phyloP scores from a whole-genome alignment of 2,888 invertebrate species.

The Suillia variegata region DNA sequence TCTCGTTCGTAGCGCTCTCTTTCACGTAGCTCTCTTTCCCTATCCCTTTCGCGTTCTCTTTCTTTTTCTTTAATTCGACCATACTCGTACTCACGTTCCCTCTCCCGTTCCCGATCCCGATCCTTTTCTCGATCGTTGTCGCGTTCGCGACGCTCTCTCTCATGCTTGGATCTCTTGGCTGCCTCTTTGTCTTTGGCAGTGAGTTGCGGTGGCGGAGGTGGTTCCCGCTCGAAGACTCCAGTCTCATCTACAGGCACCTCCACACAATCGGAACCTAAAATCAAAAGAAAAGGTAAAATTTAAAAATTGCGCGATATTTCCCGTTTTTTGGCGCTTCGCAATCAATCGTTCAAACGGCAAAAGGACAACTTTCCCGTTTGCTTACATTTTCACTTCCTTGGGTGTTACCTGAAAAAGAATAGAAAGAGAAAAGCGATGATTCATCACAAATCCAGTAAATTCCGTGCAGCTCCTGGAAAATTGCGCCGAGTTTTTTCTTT shows the following conservation, averaged over 20 bases:
- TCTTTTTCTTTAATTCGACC: slow-evolving; percentile 29
- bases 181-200: slow-evolving; percentile 23
- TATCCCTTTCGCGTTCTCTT: slow-evolving; percentile 28
- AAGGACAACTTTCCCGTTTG: slow-evolving; percentile 8
- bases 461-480: slow-evolving; percentile 43
- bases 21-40: slow-evolving; percentile 22
- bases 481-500: slow-evolving; percentile 25
- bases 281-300: slow-evolving; percentile 22
- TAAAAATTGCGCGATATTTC: not conserved
- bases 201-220: slow-evolving; percentile 46
- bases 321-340: slow-evolving; percentile 7
- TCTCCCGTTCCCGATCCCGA: slow-evolving; percentile 26
- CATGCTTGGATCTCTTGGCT: slow-evolving; percentile 48
- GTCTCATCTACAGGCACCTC: slow-evolving; percentile 57
- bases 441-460: slow-evolving; percentile 35
- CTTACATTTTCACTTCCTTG: slow-evolving; percentile 33
- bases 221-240: slow-evolving; percentile 17
- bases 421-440: slow-evolving; percentile 43
- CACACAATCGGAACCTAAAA: slow-evolving; percentile 61
- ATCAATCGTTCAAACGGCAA: not conserved
- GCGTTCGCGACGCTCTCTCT: slow-evolving; percentile 29
- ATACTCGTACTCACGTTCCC: slow-evolving; percentile 34
- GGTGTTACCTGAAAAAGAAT: slow-evolving; percentile 38
- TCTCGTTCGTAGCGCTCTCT: slow-evolving; percentile 26
- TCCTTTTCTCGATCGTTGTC: slow-evolving; percentile 31